Percentiles rank a stretch among this genome's conserved stretches.
phyloP scores from a whole-genome alignment of 1,140 invertebrate species.

The Cephus cinctus region DNA sequence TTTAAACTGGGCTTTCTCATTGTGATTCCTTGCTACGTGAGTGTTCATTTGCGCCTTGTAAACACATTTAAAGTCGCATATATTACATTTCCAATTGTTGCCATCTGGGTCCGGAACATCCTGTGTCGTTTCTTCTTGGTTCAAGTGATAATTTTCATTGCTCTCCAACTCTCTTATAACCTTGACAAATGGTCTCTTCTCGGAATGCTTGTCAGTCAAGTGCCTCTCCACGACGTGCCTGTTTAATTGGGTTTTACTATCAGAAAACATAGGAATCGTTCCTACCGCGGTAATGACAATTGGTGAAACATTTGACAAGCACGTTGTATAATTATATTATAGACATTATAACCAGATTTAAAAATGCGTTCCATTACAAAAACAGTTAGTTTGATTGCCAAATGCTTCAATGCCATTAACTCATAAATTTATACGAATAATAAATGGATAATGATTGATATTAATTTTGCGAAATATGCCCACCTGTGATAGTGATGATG shows the following conservation, averaged over 20 bases:
- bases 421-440: too few species aligned
- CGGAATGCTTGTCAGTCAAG: slow-evolving; percentile 62
- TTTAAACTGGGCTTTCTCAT: slow-evolving; percentile 66
- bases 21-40: slow-evolving; percentile 61
- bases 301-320: slow-evolving; percentile 23
- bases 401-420: too few species aligned
- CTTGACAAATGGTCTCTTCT: slow-evolving; percentile 56
- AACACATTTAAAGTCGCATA: slow-evolving; percentile 64
- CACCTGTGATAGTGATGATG: slow-evolving; percentile 64
- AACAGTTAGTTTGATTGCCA: too few species aligned
- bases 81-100: slow-evolving; percentile 69
- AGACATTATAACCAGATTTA: too few species aligned
- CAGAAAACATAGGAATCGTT: slow-evolving; percentile 22
- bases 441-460: too few species aligned
- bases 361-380: too few species aligned
- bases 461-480: too few species aligned
- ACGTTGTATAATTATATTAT: too few species aligned
- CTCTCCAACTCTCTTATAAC: slow-evolving; percentile 60
- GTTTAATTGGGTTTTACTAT: slow-evolving; percentile 22
- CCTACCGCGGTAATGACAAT: slow-evolving; percentile 13
- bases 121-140: slow-evolving; percentile 27
- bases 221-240: slow-evolving; percentile 67
- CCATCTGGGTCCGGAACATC: slow-evolving; percentile 39
- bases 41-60: slow-evolving; percentile 61
- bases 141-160: slow-evolving; percentile 37